Evolutionary conservation across 2,113 vertebrate genomes (phyloP), one percentile per base, ranked within the genome.

Genomic region (Brachypodius melanocephalos): DNA sequence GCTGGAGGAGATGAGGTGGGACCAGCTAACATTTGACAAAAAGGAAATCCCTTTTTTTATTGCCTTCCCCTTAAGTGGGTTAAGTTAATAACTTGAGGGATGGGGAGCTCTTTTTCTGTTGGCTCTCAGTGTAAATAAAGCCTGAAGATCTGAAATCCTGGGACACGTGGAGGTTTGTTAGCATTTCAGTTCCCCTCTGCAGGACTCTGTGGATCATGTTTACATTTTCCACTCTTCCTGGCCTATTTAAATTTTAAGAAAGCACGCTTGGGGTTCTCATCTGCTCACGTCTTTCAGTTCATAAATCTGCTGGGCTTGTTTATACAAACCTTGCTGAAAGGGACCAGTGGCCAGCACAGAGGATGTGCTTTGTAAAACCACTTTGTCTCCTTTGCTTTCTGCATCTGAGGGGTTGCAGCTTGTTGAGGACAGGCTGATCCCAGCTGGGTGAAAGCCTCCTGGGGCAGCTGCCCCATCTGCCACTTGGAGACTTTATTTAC

Each of bases 31-130:
- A 9, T 86, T 36, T 88, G 91, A 93, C 72, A 77, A 58, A 88
- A 76, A 88, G 59, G 79, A 94, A 94, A 92, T 93, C 69, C 59
- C 43, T 14, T 68, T 95, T 95, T 93, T 67, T 88, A 90, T 88
- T 96, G 72, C 85, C 14, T 1, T 8, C 62, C 72, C 42, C 71
- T 85, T 72, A 74, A 68, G 28, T 49, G 68, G 49, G 72, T 63
- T 59, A 61, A 88, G 79, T 93, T 78, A 85, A 68, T 85, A 82
- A 78, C 77, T 87, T 25, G n/a, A 80, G 43, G 46, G 79, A 10
- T 38, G n/a, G 72, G 59, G 92, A 93, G 75, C 71, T 24, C 55
- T 67, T 77, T 69, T 90, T 43, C 40, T 85, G 43, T 80, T 62
- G 48, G 46, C 36, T 96, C 67, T 81, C 31, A 73, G 0, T 42